Conservation (phyloP, 2,888 invertebrate genomes). For the Mechanitis mazaeus region DNA sequence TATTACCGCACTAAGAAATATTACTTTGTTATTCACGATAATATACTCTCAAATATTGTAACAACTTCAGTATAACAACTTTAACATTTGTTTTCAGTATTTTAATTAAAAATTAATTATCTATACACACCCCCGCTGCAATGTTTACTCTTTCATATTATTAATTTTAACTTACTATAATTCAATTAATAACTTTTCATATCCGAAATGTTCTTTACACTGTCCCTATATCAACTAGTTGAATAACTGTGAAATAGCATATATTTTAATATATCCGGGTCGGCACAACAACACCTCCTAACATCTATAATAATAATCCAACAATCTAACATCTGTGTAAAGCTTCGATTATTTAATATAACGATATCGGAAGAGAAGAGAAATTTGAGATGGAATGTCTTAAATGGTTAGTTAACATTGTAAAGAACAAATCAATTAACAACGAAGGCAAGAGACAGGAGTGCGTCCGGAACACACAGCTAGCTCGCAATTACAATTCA, state of each 20-base stretch:
- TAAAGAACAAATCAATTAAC: slow-evolving; percentile 36
- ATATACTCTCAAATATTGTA: slow-evolving; percentile 78
- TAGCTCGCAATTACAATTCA: slow-evolving; percentile 2
- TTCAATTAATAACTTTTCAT: slow-evolving; percentile 49
- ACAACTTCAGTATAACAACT: slow-evolving; percentile 77
- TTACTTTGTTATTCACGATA: slow-evolving; percentile 62
- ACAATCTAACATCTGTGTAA: slow-evolving; percentile 28
- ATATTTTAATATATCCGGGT: slow-evolving; percentile 2
- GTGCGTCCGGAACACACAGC: slow-evolving; percentile 8
- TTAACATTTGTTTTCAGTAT: slow-evolving; percentile 70
- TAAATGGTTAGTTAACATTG: slow-evolving; percentile 27
- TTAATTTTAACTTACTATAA: slow-evolving; percentile 65
- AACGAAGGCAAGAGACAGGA: slow-evolving; percentile 28
- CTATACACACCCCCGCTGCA: slow-evolving; percentile 64
- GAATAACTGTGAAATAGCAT: slow-evolving; percentile 11
- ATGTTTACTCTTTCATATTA: slow-evolving; percentile 46
- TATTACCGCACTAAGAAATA: slow-evolving; percentile 56
- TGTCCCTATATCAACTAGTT: slow-evolving; percentile 25
- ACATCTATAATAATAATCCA: slow-evolving; percentile 27
- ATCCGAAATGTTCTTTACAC: slow-evolving; percentile 37
- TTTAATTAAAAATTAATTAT: slow-evolving; percentile 54
- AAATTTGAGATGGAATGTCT: slow-evolving; percentile 37
- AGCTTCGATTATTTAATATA: slow-evolving; percentile 23
- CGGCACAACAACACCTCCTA: slow-evolving; percentile 24
- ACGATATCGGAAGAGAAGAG: slow-evolving; percentile 20